phyloP scores from a whole-genome alignment of 1,140 invertebrate genomes.

The Babylonia areolata region DNA sequence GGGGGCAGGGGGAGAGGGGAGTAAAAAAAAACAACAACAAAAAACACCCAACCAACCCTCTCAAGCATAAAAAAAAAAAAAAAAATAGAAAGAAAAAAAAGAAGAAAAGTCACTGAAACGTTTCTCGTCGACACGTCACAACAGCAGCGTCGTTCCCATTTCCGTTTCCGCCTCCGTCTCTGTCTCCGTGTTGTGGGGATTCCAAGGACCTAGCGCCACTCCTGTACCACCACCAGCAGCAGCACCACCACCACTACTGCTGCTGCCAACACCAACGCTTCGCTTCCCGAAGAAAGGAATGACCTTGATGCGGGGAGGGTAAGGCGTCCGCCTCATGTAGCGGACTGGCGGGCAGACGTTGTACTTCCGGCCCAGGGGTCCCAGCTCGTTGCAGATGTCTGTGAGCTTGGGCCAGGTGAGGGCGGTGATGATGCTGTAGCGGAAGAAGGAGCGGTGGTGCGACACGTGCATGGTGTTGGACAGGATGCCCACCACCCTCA shows the following conservation, averaged over 20 bases:
- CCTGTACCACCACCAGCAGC: neutral
- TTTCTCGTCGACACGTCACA: too few relatives aligned
- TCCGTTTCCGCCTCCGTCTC: too few relatives aligned
- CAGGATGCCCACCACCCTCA: constrained; percentile 60
- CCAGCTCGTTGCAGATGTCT: constrained; percentile 63
- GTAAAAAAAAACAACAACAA: too few relatives aligned
- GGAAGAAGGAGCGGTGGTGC: constrained; percentile 35
- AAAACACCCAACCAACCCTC: too few relatives aligned
- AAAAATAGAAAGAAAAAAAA: too few relatives aligned
- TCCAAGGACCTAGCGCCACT: neutral
- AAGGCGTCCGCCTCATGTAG: constrained; percentile 11
- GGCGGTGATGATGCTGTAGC: constrained; percentile 60
- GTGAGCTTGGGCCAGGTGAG: constrained; percentile 59
- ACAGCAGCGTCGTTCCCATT: too few relatives aligned
- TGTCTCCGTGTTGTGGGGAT: neutral
- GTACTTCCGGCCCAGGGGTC: constrained; percentile 50
- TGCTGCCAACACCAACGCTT: too few relatives aligned
- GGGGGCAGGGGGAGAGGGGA: too few relatives aligned
- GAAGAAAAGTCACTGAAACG: too few relatives aligned
- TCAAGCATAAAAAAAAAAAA: too few relatives aligned
- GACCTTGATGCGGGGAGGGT: constrained; percentile 9
- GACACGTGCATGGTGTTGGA: constrained; percentile 57
- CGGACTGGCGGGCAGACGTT: constrained; percentile 50
- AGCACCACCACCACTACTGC: neutral
- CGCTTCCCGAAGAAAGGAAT: constrained; percentile 42